Percentiles rank a stretch among this genome's conserved stretches.
Conservation (phyloP, 2,113 vertebrate genomes). For the Balaenoptera acutorostrata region DNA sequence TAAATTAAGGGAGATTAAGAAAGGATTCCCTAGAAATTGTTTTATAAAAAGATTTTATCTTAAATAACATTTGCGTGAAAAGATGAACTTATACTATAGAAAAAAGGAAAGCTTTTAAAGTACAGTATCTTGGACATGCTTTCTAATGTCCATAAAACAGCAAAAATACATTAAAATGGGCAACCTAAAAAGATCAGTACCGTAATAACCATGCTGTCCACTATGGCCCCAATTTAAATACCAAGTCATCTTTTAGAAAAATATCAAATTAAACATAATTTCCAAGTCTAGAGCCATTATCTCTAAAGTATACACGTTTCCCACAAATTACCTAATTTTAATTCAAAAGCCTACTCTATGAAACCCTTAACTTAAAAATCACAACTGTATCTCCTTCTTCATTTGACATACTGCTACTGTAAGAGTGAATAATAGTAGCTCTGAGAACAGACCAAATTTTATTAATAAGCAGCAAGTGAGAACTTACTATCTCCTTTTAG, state of each 20-base stretch:
- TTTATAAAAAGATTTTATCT: not conserved
- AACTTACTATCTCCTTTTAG: not conserved
- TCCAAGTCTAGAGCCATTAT: not conserved
- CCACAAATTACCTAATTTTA: constrained; percentile 32
- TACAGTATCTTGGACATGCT: not conserved
- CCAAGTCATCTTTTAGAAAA: not conserved
- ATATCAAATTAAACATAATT: constrained; percentile 7
- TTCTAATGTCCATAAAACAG: not conserved
- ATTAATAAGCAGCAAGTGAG: not conserved
- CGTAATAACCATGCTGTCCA: not conserved
- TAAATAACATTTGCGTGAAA: constrained; percentile 2
- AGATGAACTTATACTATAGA: not conserved
- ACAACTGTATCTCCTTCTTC: not conserved
- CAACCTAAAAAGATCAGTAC: not conserved
- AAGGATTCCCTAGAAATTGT: not conserved
- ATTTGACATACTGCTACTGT: not conserved
- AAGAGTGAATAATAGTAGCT: not conserved
- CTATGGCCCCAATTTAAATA: not conserved
- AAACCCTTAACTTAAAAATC: constrained; percentile 2
- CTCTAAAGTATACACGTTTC: not conserved
- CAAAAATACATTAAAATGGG: not conserved
- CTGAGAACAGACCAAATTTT: not conserved
- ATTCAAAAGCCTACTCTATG: constrained; percentile 8
- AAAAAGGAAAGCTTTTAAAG: not conserved
- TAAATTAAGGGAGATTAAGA: not conserved